Percentiles rank a stretch among this genome's conserved stretches.
Evolutionary conservation across 2,113 vertebrate genomes (phyloP).

Genomic region (Phainopepla nitens): DNA sequence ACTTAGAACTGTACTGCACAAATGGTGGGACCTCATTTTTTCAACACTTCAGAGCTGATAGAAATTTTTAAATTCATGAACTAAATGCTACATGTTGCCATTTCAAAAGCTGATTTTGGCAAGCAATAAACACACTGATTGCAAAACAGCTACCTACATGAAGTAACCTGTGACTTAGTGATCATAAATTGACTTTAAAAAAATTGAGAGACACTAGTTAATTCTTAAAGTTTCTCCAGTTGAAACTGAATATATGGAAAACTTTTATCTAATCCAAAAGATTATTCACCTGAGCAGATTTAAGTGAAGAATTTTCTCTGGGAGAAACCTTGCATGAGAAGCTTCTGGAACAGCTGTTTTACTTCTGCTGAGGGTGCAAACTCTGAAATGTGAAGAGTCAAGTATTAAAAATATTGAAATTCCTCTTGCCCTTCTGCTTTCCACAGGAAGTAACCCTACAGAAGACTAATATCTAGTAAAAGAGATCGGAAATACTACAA

Average conservation of each 20-base stretch:
- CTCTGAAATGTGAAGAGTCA: not conserved
- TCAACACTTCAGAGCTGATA: not conserved
- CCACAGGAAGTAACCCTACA: not conserved
- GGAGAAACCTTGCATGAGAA: not conserved
- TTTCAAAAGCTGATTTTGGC: not conserved
- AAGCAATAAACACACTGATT: not conserved
- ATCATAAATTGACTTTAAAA: not conserved
- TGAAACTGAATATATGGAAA: not conserved
- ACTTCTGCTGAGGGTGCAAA: not conserved
- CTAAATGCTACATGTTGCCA: not conserved
- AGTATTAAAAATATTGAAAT: not conserved
- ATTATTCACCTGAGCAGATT: not conserved
- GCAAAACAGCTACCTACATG: not conserved
- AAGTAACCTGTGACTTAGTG: not conserved
- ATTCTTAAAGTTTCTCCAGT: not conserved
- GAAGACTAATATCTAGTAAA: not conserved
- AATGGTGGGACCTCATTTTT: not conserved
- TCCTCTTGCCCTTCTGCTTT: not conserved
- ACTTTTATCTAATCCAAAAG: not conserved
- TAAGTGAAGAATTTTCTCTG: not conserved
- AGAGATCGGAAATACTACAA: not conserved
- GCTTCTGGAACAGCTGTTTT: not conserved
- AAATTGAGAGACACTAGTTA: not conserved
- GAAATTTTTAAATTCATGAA: not conserved
- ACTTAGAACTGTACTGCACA: not conserved